These are phyloP conservation scores for Manis crassicaudata DNA, from an alignment of 2,797 vertebrate species.

Conservation along the genomic window DNA sequence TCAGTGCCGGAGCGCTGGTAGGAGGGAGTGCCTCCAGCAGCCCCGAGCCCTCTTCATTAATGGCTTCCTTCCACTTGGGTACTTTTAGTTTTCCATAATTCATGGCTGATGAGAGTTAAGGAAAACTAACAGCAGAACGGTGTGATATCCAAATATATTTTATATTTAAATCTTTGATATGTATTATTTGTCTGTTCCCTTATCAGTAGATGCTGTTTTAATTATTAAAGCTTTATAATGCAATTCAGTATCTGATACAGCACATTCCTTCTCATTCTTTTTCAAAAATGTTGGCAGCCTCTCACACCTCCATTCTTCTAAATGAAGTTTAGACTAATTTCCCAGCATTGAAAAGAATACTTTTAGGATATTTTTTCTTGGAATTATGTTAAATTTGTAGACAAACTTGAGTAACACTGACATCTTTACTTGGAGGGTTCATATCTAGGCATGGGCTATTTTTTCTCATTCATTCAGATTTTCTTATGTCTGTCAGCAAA, in stretches of 20 bases:
- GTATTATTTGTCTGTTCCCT: not conserved
- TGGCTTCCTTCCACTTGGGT: not conserved
- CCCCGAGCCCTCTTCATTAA: not conserved
- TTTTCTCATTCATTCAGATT: constrained; percentile 44
- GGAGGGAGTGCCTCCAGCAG: not conserved
- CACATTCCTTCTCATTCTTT: constrained; percentile 3
- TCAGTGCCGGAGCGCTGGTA: not conserved
- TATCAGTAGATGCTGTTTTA: constrained; percentile 8
- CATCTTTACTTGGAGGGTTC: constrained; percentile 56
- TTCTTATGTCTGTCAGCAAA: constrained; percentile 45
- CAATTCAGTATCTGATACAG: not conserved
- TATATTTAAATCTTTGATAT: constrained; percentile 37
- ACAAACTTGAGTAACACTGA: not conserved
- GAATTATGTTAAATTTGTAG: constrained; percentile 50
- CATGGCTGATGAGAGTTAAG: not conserved
- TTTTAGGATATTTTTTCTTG: constrained; percentile 14
- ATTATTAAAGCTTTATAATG: constrained; percentile 32
- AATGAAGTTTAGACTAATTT: constrained; percentile 45
- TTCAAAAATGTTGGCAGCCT: constrained; percentile 6
- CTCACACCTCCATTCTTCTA: constrained; percentile 14
- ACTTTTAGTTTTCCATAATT: constrained; percentile 20
- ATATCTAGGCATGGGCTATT: constrained; percentile 27
- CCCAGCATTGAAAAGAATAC: constrained; percentile 25
- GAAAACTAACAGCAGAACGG: not conserved
- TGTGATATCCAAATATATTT: not conserved